Evolutionary conservation across 2,888 invertebrate species (phyloP).

Genomic region (Melanotus villosus): DNA sequence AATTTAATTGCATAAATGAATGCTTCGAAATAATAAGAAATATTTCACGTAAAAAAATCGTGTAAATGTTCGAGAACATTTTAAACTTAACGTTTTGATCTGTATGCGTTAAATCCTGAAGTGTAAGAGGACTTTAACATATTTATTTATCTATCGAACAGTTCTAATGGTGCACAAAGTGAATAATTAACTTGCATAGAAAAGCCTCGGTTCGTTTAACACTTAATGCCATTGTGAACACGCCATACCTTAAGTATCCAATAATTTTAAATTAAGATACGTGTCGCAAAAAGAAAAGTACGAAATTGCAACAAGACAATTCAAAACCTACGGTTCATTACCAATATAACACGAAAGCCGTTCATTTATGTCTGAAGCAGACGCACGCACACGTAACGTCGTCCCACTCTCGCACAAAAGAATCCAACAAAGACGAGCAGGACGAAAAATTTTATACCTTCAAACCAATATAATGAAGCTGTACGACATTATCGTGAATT

Average conservation of each 20-base stretch:
- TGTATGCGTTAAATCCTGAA: too few species aligned
- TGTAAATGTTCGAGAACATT: neutral
- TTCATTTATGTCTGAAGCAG: constrained; percentile 40
- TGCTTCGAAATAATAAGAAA: too few species aligned
- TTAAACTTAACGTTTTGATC: too few species aligned
- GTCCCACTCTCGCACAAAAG: constrained; percentile 26
- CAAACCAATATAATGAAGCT: constrained; percentile 63
- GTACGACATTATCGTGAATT: constrained; percentile 66
- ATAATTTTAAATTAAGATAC: constrained; percentile 49
- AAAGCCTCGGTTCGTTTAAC: constrained; percentile 39
- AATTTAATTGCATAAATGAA: too few species aligned
- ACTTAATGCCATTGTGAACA: constrained; percentile 44
- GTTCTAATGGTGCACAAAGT: constrained; percentile 24
- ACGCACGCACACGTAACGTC: constrained; percentile 26
- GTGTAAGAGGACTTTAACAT: too few species aligned
- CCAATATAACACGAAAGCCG: constrained; percentile 51
- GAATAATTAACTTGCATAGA: constrained; percentile 40
- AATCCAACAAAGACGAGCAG: constrained; percentile 31
- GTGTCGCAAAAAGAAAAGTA: constrained; percentile 43
- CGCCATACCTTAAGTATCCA: constrained; percentile 43
- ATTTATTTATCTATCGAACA: constrained; percentile 9
- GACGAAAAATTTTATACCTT: constrained; percentile 49
- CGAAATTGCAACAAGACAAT: constrained; percentile 54
- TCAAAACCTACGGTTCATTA: constrained; percentile 55
- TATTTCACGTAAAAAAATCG: neutral